These are phyloP conservation scores for Poecilus cupreus DNA, from an alignment of 2,888 invertebrate genomes.

Conservation along the genomic window DNA sequence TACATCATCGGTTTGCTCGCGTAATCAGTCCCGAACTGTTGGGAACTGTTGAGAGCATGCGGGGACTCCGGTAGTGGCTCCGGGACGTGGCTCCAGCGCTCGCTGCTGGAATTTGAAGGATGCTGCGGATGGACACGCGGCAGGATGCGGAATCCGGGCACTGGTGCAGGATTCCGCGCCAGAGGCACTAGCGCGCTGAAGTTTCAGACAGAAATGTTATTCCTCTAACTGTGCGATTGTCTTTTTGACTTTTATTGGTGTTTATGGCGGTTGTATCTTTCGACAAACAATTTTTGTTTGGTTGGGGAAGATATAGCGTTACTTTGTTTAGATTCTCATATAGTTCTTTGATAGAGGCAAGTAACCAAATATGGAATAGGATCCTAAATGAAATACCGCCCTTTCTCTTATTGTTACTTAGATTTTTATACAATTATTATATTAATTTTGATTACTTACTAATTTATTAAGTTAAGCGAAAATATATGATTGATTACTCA, in stretches of 20 bases:
- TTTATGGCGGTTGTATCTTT: slow-evolving; percentile 45
- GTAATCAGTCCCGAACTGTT: slow-evolving; percentile 42
- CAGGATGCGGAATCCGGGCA: neutral
- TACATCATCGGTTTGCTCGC: slow-evolving; percentile 21
- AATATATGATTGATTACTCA: no score
- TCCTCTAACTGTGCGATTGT: slow-evolving; percentile 43
- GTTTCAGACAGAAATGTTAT: slow-evolving; percentile 30
- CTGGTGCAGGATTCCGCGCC: slow-evolving; percentile 13
- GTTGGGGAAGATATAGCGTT: slow-evolving; percentile 29
- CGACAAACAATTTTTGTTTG: slow-evolving; percentile 46
- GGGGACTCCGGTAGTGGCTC: neutral
- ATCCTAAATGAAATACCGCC: no score
- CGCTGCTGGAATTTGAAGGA: neutral
- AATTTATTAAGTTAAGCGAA: no score
- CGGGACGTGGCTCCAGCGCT: neutral
- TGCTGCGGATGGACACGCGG: neutral
- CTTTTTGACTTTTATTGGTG: slow-evolving; percentile 47
- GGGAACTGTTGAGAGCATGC: neutral
- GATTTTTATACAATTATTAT: no score
- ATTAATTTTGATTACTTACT: no score
- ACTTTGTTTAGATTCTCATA: slow-evolving; percentile 32
- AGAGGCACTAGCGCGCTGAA: slow-evolving; percentile 15
- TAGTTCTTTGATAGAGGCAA: neutral
- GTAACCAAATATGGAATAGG: no score
- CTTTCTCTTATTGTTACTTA: no score